Evolutionary conservation across 2,888 invertebrate species (phyloP).

Genomic region (Brachypterus glaber): DNA sequence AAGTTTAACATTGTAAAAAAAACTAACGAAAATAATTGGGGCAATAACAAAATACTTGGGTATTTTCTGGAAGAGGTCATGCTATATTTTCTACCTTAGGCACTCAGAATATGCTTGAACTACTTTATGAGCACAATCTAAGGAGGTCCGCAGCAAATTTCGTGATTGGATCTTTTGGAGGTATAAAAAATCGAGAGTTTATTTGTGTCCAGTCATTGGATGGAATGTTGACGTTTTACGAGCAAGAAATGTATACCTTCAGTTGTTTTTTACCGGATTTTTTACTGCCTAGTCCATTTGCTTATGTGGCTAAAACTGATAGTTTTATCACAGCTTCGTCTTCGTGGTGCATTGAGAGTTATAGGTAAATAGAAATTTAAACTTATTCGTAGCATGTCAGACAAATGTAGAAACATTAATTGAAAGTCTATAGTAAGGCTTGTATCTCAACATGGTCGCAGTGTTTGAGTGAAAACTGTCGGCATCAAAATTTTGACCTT

Average conservation of each 20-base stretch:
- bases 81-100: too few species aligned
- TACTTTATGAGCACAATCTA: constrained; percentile 73
- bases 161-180: constrained; percentile 78
- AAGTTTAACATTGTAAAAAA: too few species aligned
- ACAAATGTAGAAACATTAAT: too few species aligned
- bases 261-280: constrained; percentile 70
- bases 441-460: too few species aligned
- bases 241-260: constrained; percentile 85
- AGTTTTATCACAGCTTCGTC: constrained; percentile 75
- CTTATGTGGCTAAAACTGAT: constrained; percentile 72
- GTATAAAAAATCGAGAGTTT: constrained; percentile 73
- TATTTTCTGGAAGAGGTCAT: too few species aligned
- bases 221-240: constrained; percentile 81
- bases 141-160: constrained; percentile 68
- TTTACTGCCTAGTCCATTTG: constrained; percentile 75
- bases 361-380: too few species aligned
- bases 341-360: constrained; percentile 76
- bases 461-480: too few species aligned
- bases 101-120: constrained; percentile 57
- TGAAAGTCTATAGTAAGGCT: too few species aligned
- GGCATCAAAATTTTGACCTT: too few species aligned
- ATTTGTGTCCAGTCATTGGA: constrained; percentile 87
- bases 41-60: not conserved
- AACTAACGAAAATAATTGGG: too few species aligned
- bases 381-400: too few species aligned